These are phyloP conservation scores for Uloborus plumipes DNA, from an alignment of 2,888 invertebrate species.

Conservation along the genomic window DNA sequence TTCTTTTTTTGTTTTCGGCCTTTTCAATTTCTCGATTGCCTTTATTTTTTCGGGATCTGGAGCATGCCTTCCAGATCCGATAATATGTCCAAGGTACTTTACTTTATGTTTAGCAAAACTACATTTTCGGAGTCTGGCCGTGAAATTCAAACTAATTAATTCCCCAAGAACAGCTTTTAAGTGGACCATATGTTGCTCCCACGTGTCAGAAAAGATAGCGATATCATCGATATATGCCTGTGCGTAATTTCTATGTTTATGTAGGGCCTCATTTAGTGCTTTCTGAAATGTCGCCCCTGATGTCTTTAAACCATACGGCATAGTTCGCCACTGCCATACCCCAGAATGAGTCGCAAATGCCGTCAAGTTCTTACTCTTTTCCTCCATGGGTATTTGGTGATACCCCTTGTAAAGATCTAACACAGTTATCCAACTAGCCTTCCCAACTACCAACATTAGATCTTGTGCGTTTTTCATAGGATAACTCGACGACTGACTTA, in stretches of 20 bases:
- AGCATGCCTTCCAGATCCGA: background rate
- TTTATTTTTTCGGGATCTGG: slow-evolving; percentile 8
- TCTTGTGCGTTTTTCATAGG: slow-evolving; percentile 1
- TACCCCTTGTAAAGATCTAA: background rate
- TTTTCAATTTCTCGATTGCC: background rate
- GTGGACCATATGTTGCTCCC: background rate
- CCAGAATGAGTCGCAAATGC: background rate
- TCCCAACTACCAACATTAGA: background rate
- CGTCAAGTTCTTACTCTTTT: background rate
- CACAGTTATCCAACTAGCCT: background rate
- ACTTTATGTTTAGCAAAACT: background rate
- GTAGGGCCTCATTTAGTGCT: background rate
- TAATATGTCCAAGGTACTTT: slow-evolving; percentile 10
- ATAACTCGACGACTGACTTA: background rate
- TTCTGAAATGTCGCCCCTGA: background rate
- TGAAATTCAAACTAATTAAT: background rate
- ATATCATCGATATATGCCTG: slow-evolving; percentile 1
- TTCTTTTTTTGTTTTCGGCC: background rate
- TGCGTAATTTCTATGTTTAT: background rate
- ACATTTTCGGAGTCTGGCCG: background rate
- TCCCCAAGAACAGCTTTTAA: background rate
- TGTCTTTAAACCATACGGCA: background rate
- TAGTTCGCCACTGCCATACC: background rate
- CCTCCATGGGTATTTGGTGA: background rate
- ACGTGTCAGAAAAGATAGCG: background rate